Conservation (phyloP, 2,888 invertebrate species). For the Rhopalosiphum nymphaeae region DNA sequence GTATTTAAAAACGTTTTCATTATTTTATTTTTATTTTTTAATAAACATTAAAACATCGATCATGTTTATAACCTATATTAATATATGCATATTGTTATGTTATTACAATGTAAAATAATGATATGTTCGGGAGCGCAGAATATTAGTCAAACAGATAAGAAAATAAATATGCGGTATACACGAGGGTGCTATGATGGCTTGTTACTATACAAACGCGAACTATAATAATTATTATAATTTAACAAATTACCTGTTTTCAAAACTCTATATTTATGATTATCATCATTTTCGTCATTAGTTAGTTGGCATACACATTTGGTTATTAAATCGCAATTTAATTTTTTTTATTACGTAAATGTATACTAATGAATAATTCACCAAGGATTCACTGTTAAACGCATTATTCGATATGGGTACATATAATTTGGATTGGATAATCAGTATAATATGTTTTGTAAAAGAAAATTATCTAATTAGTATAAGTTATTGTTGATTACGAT, state of each 20-base stretch:
- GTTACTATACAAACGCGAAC: neutral
- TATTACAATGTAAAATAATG: neutral
- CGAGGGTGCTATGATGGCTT: too few relatives aligned
- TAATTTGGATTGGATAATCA: neutral
- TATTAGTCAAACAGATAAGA: neutral
- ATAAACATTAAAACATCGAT: neutral
- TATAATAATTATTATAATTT: neutral
- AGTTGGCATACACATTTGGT: neutral
- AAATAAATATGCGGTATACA: neutral
- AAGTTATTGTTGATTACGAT: neutral
- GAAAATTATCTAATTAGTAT: neutral
- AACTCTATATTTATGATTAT: neutral
- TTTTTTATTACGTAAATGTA: neutral
- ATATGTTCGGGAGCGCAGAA: neutral
- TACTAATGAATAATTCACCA: neutral
- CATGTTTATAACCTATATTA: neutral
- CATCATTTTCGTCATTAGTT: neutral
- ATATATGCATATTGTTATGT: neutral
- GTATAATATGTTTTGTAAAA: neutral
- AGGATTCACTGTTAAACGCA: neutral
- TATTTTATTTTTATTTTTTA: neutral
- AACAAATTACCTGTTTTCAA: neutral
- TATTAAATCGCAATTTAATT: neutral
- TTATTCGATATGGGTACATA: neutral
- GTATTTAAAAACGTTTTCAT: neutral